Conservation (phyloP, 2,113 vertebrate genomes). For the Petromus typicus region DNA sequence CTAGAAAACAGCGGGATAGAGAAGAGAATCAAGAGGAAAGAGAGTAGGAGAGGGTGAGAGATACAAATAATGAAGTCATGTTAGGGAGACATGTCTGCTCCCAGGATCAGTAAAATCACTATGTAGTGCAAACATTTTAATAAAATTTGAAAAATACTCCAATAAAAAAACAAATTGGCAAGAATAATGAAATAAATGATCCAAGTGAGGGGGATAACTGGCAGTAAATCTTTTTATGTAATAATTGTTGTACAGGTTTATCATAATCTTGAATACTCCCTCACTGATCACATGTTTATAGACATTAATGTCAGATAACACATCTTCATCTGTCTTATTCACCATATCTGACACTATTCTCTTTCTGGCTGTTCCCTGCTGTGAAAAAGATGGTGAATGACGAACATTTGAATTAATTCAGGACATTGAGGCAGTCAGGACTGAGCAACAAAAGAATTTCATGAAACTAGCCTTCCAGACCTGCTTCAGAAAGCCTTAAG, state of each 20-base stretch:
- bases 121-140: background rate
- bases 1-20: background rate
- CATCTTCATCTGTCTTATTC: background rate
- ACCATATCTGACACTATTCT: background rate
- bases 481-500: background rate
- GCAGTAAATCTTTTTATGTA: background rate
- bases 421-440: background rate
- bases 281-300: background rate
- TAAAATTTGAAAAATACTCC: background rate
- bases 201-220: background rate
- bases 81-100: background rate
- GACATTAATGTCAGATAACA: background rate
- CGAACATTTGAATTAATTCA: background rate
- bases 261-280: background rate
- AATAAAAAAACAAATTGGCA: background rate
- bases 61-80: background rate
- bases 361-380: background rate
- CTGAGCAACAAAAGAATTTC: background rate
- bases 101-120: background rate
- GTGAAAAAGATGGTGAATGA: background rate
- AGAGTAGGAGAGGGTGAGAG: background rate
- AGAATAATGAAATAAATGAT: background rate
- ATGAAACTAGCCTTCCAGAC: background rate
- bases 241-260: background rate
- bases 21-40: background rate